These are phyloP conservation scores for Sarcoramphus papa DNA, from an alignment of 2,797 vertebrate species.

Conservation along the genomic window DNA sequence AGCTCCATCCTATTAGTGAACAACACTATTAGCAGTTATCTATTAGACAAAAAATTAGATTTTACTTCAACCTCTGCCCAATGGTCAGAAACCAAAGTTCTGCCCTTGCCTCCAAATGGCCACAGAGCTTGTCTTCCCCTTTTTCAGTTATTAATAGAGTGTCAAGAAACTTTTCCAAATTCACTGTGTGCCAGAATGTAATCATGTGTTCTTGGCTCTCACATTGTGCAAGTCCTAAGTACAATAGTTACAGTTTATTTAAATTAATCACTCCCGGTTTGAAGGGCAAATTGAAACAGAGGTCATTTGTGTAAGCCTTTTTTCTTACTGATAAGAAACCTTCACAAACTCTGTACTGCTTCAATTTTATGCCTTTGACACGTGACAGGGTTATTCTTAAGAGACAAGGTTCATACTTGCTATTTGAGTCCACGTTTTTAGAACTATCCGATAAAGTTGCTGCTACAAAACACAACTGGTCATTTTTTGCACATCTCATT, in stretches of 20 bases:
- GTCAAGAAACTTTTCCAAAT: neutral
- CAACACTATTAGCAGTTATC: neutral
- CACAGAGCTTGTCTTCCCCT: neutral
- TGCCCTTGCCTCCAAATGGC: neutral
- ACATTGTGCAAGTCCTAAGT: neutral
- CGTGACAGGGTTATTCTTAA: neutral
- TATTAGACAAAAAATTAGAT: neutral
- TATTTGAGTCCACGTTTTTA: neutral
- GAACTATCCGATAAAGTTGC: neutral
- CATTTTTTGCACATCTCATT: neutral
- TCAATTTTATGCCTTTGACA: neutral
- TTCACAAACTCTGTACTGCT: neutral
- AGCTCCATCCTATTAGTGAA: neutral
- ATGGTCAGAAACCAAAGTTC: neutral
- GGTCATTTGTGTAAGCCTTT: neutral
- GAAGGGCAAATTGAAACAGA: neutral
- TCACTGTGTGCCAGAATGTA: neutral
- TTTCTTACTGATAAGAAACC: neutral
- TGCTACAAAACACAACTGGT: neutral
- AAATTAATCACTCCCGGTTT: neutral
- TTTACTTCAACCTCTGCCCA: neutral
- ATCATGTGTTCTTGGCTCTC: neutral
- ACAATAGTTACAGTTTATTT: neutral
- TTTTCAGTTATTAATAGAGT: neutral
- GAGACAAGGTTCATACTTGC: neutral